phyloP scores from a whole-genome alignment of 2,113 vertebrate species.

The Vombatus ursinus region DNA sequence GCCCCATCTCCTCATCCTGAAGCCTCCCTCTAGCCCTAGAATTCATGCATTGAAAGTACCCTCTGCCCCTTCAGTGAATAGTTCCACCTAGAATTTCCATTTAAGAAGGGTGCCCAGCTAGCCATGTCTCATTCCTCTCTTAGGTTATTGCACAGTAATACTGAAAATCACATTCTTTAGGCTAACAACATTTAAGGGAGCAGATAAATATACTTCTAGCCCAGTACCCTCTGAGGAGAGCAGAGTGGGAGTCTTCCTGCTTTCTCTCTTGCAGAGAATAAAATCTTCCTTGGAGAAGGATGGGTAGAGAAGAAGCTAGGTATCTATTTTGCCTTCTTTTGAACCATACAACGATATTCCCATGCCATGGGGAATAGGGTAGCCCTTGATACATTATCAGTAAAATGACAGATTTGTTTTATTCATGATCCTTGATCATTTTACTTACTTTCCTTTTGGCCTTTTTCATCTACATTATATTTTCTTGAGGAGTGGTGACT shows the following conservation, averaged over 20 bases:
- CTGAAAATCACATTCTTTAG: background rate
- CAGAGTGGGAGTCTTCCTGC: background rate
- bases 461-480: too few species aligned
- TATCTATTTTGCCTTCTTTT: background rate
- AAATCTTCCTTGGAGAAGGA: background rate
- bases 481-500: background rate
- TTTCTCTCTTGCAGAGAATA: background rate
- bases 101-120: background rate
- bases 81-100: background rate
- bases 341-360: too few species aligned
- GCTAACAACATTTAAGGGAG: background rate
- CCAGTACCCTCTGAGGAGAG: background rate
- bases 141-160: background rate
- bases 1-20: background rate
- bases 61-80: background rate
- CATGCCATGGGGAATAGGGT: too few species aligned
- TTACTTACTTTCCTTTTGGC: too few species aligned
- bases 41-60: too few species aligned
- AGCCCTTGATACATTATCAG: too few species aligned
- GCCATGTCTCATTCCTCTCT: background rate
- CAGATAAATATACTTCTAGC: background rate
- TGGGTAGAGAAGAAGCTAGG: background rate
- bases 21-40: background rate
- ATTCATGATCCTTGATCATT: too few species aligned
- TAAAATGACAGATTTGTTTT: too few species aligned